phyloP scores from a whole-genome alignment of 1,140 invertebrate species.

The Drosophila obscura region DNA sequence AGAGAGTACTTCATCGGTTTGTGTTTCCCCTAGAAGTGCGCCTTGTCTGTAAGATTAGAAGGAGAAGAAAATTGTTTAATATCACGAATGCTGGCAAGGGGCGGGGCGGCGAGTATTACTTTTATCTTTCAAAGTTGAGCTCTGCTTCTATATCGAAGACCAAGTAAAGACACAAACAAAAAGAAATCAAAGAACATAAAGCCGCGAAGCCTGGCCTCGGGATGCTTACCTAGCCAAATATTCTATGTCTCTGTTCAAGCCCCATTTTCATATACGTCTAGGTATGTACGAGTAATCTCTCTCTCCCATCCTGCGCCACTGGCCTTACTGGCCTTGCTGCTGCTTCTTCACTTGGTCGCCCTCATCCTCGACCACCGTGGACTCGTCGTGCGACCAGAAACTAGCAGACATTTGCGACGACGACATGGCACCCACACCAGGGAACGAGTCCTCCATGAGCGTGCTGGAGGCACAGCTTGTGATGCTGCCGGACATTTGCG shows the following conservation, averaged over 20 bases:
- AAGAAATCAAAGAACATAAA: slow-evolving; percentile 47
- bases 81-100: not conserved
- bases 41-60: slow-evolving; percentile 38
- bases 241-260: slow-evolving; percentile 66
- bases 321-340: slow-evolving; percentile 44
- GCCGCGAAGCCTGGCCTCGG: slow-evolving; percentile 60
- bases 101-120: slow-evolving; percentile 42
- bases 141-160: slow-evolving; percentile 60
- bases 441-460: slow-evolving; percentile 80
- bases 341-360: slow-evolving; percentile 43
- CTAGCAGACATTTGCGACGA: slow-evolving; percentile 76
- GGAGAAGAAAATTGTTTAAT: not conserved
- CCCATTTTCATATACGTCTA: slow-evolving; percentile 54
- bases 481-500: slow-evolving; percentile 91
- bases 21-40: slow-evolving; percentile 14
- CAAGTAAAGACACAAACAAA: slow-evolving; percentile 61
- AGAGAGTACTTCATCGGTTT: not conserved
- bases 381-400: slow-evolving; percentile 75
- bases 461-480: slow-evolving; percentile 86
- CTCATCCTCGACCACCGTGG: slow-evolving; percentile 74
- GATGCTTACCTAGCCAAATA: slow-evolving; percentile 76
- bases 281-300: slow-evolving; percentile 32
- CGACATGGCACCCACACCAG: slow-evolving; percentile 72
- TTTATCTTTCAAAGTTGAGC: slow-evolving; percentile 77
- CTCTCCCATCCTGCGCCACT: slow-evolving; percentile 26